phyloP scores from a whole-genome alignment of 2,797 vertebrate genomes.

The Schizopygopsis malacanthus region DNA sequence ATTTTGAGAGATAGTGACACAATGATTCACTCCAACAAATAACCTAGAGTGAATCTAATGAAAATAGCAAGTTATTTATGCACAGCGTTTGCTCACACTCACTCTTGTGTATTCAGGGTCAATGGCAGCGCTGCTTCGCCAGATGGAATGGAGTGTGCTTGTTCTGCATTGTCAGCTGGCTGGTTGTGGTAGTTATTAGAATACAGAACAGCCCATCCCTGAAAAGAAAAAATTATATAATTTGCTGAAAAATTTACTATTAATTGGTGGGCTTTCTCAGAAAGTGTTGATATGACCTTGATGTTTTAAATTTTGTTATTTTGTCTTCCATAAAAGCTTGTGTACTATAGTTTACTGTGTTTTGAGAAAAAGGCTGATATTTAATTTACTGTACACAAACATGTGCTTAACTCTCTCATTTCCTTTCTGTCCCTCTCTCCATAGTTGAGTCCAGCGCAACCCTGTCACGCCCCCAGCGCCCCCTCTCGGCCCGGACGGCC shows the following conservation, averaged over 20 bases:
- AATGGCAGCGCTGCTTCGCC: constrained; percentile 8
- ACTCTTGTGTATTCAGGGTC: constrained; percentile 41
- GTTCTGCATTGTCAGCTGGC: constrained; percentile 18
- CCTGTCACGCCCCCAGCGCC: constrained; percentile 85
- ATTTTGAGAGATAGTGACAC: constrained; percentile 40
- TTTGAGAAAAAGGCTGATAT: not conserved
- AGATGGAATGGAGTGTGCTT: constrained; percentile 26
- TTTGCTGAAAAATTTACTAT: not conserved
- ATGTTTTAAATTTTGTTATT: not conserved
- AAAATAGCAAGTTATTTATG: not conserved
- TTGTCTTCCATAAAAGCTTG: not conserved
- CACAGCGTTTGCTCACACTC: constrained; percentile 8
- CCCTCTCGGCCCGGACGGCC: constrained; percentile 84
- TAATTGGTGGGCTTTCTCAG: not conserved
- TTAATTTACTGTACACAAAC: not conserved
- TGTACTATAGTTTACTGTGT: not conserved
- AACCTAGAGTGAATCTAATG: constrained; percentile 21
- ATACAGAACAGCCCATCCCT: not conserved
- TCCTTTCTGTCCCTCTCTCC: constrained; percentile 6
- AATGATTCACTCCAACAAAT: constrained; percentile 45
- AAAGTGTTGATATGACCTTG: not conserved
- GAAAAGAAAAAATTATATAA: not conserved
- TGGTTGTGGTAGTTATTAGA: constrained; percentile 8
- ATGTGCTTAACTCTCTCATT: not conserved
- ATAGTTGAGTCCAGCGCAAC: constrained; percentile 82